These are phyloP conservation scores for Cranoglanis bouderius DNA, from an alignment of 2,113 vertebrate species.

Conservation along the genomic window DNA sequence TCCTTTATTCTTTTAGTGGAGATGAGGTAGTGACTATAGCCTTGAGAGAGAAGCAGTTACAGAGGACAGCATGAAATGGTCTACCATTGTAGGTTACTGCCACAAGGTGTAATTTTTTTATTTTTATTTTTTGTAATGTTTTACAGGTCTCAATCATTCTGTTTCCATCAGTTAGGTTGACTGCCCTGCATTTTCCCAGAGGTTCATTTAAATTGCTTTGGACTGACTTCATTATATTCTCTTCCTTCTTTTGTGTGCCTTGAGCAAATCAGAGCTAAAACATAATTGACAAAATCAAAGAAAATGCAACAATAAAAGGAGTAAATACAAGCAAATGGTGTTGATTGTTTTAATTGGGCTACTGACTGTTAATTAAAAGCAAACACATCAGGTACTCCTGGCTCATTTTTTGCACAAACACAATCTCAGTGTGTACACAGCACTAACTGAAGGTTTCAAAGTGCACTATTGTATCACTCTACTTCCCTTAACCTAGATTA, in stretches of 20 bases:
- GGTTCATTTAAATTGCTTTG: neutral
- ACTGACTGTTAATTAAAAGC: slow-evolving; percentile 66
- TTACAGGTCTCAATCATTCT: slow-evolving; percentile 3
- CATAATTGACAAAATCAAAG: neutral
- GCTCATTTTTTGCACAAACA: slow-evolving; percentile 60
- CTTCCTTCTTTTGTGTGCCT: neutral
- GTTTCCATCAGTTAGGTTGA: neutral
- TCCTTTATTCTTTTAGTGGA: slow-evolving; percentile 66
- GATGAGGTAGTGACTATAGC: slow-evolving; percentile 62
- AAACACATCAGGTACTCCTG: slow-evolving; percentile 69
- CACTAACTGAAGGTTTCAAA: slow-evolving; percentile 70
- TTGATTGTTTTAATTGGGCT: slow-evolving; percentile 67
- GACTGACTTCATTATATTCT: neutral
- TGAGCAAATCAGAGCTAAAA: neutral
- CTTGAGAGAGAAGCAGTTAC: slow-evolving; percentile 58
- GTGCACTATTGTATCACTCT: slow-evolving; percentile 68
- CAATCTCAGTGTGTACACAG: slow-evolving; percentile 67
- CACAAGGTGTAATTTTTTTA: slow-evolving; percentile 61
- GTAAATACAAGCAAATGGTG: slow-evolving; percentile 59
- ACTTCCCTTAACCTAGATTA: slow-evolving; percentile 62
- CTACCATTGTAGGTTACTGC: slow-evolving; percentile 61
- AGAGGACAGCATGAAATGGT: slow-evolving; percentile 55
- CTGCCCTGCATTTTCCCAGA: neutral
- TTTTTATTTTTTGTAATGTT: neutral
- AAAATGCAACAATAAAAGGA: neutral